Base-by-base conservation (phyloP, 1,140 invertebrate genomes). In the Calephelis nemesis region DNA sequence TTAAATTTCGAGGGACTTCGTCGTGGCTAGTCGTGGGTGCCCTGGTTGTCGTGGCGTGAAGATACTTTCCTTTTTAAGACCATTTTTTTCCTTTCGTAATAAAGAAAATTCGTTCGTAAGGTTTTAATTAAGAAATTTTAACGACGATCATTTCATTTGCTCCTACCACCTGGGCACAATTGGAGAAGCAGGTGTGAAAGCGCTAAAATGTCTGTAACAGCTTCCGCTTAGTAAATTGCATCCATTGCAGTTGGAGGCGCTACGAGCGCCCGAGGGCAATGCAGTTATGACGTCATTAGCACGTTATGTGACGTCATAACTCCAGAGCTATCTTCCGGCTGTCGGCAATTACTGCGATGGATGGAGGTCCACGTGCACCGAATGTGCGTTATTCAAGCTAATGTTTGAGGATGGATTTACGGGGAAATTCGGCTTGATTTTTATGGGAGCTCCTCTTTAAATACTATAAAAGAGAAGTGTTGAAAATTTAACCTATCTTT, bases 271-370 rank as follows among this genome's bases (percentile, higher is more conserved):
- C 62, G 71, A 63, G 76, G 78, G 75, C 81, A 82, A 85, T 87
- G 84, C 84, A 87, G 82, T 88, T 88, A 88, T 82, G 85, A 85
- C 84, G 79, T 85, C 84, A 88, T 86, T 86, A 88, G 78, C 83
- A 84, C 83, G 84, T 84, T 86, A 88, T 85, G 81, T 85, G 85
- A 86, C 85, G 85, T 84, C 84, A 83, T 88, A 88, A 88, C 78
- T 88, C 82, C 74, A 70, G 11, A 79, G 79, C 78, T 84, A 85
- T 83, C 83, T 85, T 81, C 78, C 80, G 75, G 74, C 80, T 83
- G 79, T 86, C 79, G 78, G 76, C 82, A 84, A 86, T 88, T 86
- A 88, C 78, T 68, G 70, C 71, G 83, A 85, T 79, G 76, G 79
- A 80, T 84, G 79, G 72, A 65, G 69, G 65, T 74, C 74, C 76